Percentiles rank a stretch among this genome's conserved stretches.
These are phyloP conservation scores for Poliocrania exsul DNA, from an alignment of 2,797 vertebrate species.

Conservation along the genomic window DNA sequence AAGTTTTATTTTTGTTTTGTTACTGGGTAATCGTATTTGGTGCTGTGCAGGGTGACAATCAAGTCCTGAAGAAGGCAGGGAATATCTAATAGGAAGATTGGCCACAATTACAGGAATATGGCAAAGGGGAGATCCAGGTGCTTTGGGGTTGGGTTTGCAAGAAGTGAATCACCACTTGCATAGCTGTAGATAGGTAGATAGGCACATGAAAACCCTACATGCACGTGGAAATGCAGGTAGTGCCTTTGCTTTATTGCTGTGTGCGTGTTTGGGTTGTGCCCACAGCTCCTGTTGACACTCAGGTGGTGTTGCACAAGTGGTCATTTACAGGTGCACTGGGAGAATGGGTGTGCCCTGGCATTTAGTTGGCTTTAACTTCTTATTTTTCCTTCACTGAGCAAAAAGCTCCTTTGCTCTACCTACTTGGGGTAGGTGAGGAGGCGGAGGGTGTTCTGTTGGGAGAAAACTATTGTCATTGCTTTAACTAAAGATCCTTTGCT, in stretches of 20 bases:
- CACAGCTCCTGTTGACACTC: neutral
- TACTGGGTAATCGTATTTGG: neutral
- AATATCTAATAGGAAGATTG: neutral
- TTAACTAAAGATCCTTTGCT: neutral
- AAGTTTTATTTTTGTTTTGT: neutral
- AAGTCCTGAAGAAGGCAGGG: neutral
- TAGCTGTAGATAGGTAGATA: neutral
- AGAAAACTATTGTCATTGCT: neutral
- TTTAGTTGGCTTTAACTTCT: neutral
- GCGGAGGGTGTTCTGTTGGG: neutral
- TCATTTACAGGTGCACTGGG: conserved; percentile 2
- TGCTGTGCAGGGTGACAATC: neutral
- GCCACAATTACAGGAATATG: neutral
- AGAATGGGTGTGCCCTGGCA: neutral
- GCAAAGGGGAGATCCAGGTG: neutral
- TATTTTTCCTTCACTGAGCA: neutral
- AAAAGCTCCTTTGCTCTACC: neutral
- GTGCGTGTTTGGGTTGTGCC: neutral
- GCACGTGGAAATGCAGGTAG: neutral
- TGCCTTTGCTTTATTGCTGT: neutral
- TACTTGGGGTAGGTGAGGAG: neutral
- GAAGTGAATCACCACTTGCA: conserved; percentile 5
- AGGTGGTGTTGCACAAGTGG: neutral
- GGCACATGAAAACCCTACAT: neutral
- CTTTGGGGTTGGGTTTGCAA: neutral